Evolutionary conservation across 2,797 vertebrate species (phyloP).

Genomic region (Pseudomugil tenellus): DNA sequence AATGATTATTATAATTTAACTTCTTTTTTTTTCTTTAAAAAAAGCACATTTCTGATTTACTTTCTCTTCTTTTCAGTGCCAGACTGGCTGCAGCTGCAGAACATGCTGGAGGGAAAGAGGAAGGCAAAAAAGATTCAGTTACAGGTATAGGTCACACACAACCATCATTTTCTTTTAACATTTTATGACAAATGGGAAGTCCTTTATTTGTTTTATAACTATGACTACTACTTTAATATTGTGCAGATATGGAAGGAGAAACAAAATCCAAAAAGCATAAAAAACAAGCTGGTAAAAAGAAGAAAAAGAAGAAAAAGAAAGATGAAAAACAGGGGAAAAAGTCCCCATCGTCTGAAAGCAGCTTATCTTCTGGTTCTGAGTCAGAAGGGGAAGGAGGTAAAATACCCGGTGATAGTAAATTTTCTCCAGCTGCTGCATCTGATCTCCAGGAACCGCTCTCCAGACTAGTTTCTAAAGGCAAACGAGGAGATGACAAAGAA

Average conservation of each 20-base stretch:
- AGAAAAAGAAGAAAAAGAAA: constrained; percentile 95
- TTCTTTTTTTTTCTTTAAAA: neutral
- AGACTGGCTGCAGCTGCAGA: constrained; percentile 74
- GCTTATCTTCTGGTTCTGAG: constrained; percentile 81
- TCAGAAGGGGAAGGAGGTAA: constrained; percentile 78
- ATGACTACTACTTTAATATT: constrained; percentile 66
- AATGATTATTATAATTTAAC: neutral
- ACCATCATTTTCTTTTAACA: constrained; percentile 2
- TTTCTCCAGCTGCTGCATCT: constrained; percentile 46
- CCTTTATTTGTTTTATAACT: neutral
- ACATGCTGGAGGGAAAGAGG: constrained; percentile 65
- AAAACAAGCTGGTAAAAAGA: constrained; percentile 92
- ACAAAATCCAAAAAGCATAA: constrained; percentile 94
- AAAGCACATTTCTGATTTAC: neutral
- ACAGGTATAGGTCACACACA: constrained; percentile 64
- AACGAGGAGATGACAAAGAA: constrained; percentile 63
- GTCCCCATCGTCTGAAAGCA: constrained; percentile 83
- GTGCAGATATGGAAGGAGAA: constrained; percentile 79
- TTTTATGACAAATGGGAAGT: neutral
- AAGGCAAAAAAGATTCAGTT: constrained; percentile 68
- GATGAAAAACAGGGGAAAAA: constrained; percentile 90
- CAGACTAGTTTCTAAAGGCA: constrained; percentile 56
- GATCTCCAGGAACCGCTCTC: constrained; percentile 66
- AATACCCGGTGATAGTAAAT: constrained; percentile 57
- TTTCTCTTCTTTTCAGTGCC: constrained; percentile 60